These are phyloP conservation scores for Todiramphus chloris DNA, from an alignment of 2,113 vertebrate species.

Conservation along the genomic window DNA sequence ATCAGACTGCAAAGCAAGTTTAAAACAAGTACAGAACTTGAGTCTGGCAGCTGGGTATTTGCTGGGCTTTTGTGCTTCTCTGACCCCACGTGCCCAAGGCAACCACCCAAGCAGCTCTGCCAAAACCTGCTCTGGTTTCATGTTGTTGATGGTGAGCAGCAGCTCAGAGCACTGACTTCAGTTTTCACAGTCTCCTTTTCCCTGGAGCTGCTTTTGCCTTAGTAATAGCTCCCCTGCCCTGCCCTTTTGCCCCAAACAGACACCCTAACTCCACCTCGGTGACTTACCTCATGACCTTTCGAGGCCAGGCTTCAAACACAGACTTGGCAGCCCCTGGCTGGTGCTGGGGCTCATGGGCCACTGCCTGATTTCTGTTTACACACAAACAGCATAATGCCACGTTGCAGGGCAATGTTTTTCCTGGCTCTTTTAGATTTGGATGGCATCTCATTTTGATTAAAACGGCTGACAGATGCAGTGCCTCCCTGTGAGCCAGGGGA, in stretches of 20 bases:
- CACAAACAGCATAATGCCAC: background rate
- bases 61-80: background rate
- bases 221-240: background rate
- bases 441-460: background rate
- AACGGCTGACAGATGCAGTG: rapidly evolving
- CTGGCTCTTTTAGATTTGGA: background rate
- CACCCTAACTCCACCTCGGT: rapidly evolving
- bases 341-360: background rate
- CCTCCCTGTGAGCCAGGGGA: background rate
- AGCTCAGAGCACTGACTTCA: background rate
- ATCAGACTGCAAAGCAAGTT: background rate
- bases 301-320: background rate
- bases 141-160: background rate
- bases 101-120: background rate
- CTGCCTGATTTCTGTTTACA: background rate
- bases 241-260: background rate
- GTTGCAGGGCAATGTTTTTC: background rate
- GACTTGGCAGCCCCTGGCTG: background rate
- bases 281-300: rapidly evolving
- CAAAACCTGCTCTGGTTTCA: background rate
- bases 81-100: background rate
- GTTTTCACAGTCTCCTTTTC: background rate
- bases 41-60: background rate
- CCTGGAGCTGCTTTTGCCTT: background rate
- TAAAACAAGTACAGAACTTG: background rate